Conservation (phyloP, 2,888 invertebrate species). For the Xestia c-nigrum region DNA sequence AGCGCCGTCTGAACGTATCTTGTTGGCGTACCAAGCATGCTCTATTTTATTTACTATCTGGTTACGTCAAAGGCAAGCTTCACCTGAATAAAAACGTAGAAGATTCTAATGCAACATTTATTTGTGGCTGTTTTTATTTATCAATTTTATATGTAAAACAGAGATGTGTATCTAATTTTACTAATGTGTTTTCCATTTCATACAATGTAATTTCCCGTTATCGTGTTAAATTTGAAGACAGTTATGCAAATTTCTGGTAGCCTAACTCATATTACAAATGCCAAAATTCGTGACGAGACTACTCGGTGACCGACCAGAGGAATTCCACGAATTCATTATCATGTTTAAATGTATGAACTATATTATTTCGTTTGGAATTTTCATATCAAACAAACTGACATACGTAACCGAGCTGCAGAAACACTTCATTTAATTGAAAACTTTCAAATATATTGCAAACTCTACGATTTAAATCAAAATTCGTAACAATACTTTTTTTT, state of each 20-base stretch:
- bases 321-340: constrained; percentile 1
- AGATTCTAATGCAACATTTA: neutral
- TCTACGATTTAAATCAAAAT: neutral
- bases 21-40: constrained; percentile 10
- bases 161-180: constrained; percentile 19
- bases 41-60: constrained; percentile 37
- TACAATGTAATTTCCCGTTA: constrained; percentile 4
- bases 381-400: neutral
- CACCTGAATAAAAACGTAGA: neutral
- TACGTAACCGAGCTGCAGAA: neutral
- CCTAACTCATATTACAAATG: constrained; percentile 12
- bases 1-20: constrained; percentile 30
- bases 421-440: neutral
- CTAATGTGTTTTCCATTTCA: constrained; percentile 17
- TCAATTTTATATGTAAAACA: constrained; percentile 8
- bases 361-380: neutral
- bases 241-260: constrained; percentile 16
- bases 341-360: neutral
- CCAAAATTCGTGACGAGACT: neutral
- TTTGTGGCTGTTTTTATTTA: constrained; percentile 12
- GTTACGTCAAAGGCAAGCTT: constrained; percentile 15
- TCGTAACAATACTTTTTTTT: neutral
- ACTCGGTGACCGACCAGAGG: neutral
- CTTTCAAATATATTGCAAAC: neutral
- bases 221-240: constrained; percentile 13